Conservation (phyloP, 2,113 vertebrate genomes). For the Rattus rattus region DNA sequence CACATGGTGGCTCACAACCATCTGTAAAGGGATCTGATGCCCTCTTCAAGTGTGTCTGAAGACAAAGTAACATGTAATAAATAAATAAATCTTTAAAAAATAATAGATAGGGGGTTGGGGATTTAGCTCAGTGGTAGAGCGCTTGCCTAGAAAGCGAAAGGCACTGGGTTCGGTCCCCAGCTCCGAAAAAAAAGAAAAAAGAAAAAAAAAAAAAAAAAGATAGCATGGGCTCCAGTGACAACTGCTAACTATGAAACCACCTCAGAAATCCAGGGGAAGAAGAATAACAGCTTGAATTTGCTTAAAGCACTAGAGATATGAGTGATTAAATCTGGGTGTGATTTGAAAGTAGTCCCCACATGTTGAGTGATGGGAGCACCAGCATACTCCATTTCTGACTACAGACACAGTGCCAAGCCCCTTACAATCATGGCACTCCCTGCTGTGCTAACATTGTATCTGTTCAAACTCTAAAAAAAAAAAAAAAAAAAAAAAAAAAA, state of each 20-base stretch:
- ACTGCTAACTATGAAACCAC: not conserved
- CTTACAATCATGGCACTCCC: not conserved
- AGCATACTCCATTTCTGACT: not conserved
- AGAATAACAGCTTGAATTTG: not conserved
- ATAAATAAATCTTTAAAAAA: too few relatives aligned
- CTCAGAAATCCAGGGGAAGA: not conserved
- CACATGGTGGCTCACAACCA: too few relatives aligned
- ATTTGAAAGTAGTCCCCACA: conserved; percentile 41
- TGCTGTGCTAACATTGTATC: not conserved
- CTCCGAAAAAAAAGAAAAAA: too few relatives aligned
- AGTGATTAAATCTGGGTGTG: not conserved
- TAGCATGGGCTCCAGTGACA: conserved; percentile 3
- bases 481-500: too few relatives aligned
- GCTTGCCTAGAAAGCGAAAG: too few relatives aligned
- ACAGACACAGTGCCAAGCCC: not conserved
- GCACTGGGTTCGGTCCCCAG: too few relatives aligned
- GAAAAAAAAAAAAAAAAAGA: too few relatives aligned
- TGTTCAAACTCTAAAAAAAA: not conserved
- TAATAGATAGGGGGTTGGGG: too few relatives aligned
- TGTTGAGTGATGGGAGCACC: not conserved
- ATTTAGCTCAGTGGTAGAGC: too few relatives aligned
- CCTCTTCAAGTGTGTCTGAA: too few relatives aligned
- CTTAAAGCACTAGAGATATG: not conserved
- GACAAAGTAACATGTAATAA: too few relatives aligned
- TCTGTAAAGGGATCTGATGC: too few relatives aligned